Evolutionary conservation across 2,113 vertebrate species (phyloP).

Genomic region (Cyprinus carpio): DNA sequence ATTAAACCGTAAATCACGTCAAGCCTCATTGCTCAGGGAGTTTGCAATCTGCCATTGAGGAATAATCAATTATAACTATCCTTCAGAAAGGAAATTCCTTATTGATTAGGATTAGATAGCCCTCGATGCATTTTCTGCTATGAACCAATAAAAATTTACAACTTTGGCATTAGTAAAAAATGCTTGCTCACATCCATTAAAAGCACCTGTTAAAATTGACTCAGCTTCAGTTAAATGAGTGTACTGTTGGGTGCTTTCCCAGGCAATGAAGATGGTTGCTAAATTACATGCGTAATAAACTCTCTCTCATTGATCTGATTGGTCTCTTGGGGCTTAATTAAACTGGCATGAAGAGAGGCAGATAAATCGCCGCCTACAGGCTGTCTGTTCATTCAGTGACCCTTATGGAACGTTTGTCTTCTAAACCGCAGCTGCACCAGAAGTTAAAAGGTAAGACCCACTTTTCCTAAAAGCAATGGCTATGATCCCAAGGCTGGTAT

Average conservation of each 20-base stretch:
- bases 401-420: slow-evolving; percentile 13
- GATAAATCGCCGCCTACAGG: slow-evolving; percentile 30
- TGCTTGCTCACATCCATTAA: background rate
- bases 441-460: background rate
- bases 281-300: slow-evolving; percentile 26
- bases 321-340: slow-evolving; percentile 12
- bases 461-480: slow-evolving; percentile 30
- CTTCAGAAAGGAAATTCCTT: slow-evolving; percentile 22
- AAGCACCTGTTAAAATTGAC: slow-evolving; percentile 34
- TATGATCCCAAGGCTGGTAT: background rate
- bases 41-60: slow-evolving; percentile 13
- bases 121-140: background rate
- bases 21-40: slow-evolving; percentile 22
- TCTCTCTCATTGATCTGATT: slow-evolving; percentile 25
- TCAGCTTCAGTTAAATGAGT: background rate
- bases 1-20: slow-evolving; percentile 28
- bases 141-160: slow-evolving; percentile 19
- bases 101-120: slow-evolving; percentile 25
- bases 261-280: background rate
- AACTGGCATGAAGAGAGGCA: slow-evolving; percentile 5
- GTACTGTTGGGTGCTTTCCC: slow-evolving; percentile 31
- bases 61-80: slow-evolving; percentile 10
- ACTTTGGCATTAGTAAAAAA: slow-evolving; percentile 22
- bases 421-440: background rate
- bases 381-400: slow-evolving; percentile 25